phyloP scores from a whole-genome alignment of 1,140 invertebrate species.

The Rhynchophorus ferrugineus region DNA sequence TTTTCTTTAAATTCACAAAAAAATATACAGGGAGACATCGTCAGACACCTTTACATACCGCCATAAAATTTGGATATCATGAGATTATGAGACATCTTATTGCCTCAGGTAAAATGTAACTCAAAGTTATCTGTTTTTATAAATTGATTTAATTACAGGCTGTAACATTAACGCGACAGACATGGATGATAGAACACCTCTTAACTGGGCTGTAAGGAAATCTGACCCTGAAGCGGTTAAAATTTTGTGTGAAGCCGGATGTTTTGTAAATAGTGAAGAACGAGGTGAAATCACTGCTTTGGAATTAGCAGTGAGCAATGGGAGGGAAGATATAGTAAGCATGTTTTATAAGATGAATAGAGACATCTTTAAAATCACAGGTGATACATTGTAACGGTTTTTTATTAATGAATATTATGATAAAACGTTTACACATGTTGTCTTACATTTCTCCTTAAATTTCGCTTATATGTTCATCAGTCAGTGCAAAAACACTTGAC shows the following conservation, averaged over 20 bases:
- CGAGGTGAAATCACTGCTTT: slow-evolving; percentile 46
- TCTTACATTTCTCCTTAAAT: no score
- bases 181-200: slow-evolving; percentile 47
- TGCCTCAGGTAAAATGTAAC: slow-evolving; percentile 41
- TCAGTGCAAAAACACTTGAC: no score
- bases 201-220: slow-evolving; percentile 47
- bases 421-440: no score
- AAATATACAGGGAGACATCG: slow-evolving; percentile 47
- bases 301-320: slow-evolving; percentile 46
- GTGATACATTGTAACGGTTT: no score
- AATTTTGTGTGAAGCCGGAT: slow-evolving; percentile 45
- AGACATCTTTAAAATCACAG: slow-evolving; percentile 7
- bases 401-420: no score
- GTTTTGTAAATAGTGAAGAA: slow-evolving; percentile 53
- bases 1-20: no score
- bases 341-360: slow-evolving; percentile 16
- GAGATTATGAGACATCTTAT: slow-evolving; percentile 52
- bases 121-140: not conserved
- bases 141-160: slow-evolving; percentile 30
- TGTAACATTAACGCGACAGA: slow-evolving; percentile 51
- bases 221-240: slow-evolving; percentile 43
- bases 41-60: slow-evolving; percentile 86
- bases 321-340: slow-evolving; percentile 19
- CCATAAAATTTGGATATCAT: slow-evolving; percentile 57
- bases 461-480: no score